A percentile compares a stretch with the other conserved stretches of the same genome.
Evolutionary conservation across 2,888 invertebrate genomes (phyloP).

Genomic region (Drosophila paramelanica): DNA sequence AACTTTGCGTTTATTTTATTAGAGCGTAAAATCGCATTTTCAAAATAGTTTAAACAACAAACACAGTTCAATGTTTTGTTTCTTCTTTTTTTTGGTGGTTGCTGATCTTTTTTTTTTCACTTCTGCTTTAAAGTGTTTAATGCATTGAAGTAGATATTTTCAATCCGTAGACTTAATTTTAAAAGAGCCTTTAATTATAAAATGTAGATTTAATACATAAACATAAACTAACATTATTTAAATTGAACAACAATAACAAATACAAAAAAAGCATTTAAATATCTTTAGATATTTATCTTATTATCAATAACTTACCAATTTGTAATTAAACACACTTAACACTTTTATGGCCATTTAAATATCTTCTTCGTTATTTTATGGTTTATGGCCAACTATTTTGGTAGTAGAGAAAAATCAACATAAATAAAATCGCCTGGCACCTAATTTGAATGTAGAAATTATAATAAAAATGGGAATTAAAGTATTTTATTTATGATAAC

Average conservation of each 20-base stretch:
- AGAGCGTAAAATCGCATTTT: constrained; percentile 72
- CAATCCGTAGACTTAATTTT: no score
- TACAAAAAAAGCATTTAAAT: not conserved
- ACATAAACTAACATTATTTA: no score
- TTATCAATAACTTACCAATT: constrained; percentile 22
- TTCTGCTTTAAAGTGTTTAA: no score
- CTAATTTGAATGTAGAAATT: constrained; percentile 71
- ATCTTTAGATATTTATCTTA: not conserved
- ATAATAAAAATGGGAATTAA: constrained; percentile 44
- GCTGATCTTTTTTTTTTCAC: no score
- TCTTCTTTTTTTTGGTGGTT: not conserved
- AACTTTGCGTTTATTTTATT: constrained; percentile 69
- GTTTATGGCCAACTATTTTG: constrained; percentile 25
- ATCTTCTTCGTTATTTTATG: constrained; percentile 7
- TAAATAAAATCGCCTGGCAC: constrained; percentile 73
- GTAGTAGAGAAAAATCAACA: constrained; percentile 54
- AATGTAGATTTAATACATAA: no score
- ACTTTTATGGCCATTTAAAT: constrained; percentile 17
- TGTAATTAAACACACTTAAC: constrained; percentile 11
- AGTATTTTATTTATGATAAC: constrained; percentile 40
- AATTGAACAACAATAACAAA: no score
- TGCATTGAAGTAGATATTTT: no score
- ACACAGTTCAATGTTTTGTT: constrained; percentile 1
- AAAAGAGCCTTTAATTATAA: no score
- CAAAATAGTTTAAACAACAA: constrained; percentile 22